These are phyloP conservation scores for cat (Felis catus) DNA, from an alignment of 2,113 vertebrate species.

Conservation along the genomic window DNA sequence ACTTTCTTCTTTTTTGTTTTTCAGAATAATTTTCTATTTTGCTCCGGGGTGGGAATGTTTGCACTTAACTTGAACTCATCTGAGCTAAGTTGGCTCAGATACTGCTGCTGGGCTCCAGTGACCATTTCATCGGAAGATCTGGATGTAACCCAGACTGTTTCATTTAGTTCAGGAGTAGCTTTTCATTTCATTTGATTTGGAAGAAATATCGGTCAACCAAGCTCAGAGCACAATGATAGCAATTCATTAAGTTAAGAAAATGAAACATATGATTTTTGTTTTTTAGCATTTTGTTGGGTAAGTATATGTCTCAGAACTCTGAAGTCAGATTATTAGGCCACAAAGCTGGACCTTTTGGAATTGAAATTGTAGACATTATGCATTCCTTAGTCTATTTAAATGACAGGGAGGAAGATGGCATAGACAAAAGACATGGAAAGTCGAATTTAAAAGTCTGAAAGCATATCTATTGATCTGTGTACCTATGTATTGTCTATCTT, in stretches of 20 bases:
- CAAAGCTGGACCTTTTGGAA: neutral
- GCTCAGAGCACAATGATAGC: neutral
- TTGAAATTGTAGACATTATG: neutral
- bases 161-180: fast-evolving
- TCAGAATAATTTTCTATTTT: neutral
- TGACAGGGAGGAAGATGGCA: neutral
- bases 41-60: neutral
- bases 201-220: neutral
- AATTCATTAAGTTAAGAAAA: neutral
- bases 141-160: neutral
- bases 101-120: fast-evolving
- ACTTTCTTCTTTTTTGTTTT: neutral
- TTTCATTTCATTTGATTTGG: neutral
- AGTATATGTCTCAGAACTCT: neutral
- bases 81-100: neutral
- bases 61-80: slow-evolving; percentile 42
- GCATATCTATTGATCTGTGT: neutral
- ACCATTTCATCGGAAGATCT: neutral
- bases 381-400: neutral
- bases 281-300: neutral
- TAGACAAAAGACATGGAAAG: neutral
- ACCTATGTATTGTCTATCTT: neutral
- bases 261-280: neutral
- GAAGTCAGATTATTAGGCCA: neutral
- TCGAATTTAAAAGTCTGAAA: neutral